phyloP scores from a whole-genome alignment of 2,888 invertebrate species.

The Patella depressa region DNA sequence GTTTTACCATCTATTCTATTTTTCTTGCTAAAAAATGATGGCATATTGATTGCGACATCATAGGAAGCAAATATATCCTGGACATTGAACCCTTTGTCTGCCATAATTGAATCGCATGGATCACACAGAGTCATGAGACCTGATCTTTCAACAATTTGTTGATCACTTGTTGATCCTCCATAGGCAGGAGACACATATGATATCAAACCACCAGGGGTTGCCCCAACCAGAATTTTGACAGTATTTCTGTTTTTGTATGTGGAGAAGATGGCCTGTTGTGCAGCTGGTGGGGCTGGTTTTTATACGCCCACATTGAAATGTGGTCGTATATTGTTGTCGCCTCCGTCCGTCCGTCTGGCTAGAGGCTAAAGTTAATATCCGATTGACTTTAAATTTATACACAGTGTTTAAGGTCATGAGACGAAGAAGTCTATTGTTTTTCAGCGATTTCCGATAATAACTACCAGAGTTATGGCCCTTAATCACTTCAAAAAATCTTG shows the following conservation, averaged over 20 bases:
- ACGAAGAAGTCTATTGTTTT: too few relatives aligned
- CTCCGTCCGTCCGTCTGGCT: too few relatives aligned
- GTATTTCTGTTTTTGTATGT: constrained; percentile 33
- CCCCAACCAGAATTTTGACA: constrained; percentile 29
- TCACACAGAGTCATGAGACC: constrained; percentile 28
- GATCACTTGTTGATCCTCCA: constrained; percentile 40
- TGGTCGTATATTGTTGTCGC: too few relatives aligned
- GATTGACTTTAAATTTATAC: too few relatives aligned
- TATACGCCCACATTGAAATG: too few relatives aligned
- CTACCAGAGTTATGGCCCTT: too few relatives aligned
- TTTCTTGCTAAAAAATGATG: constrained; percentile 40
- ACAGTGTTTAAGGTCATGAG: too few relatives aligned
- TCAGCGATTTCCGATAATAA: too few relatives aligned
- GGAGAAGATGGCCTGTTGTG: background rate
- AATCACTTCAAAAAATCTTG: too few relatives aligned
- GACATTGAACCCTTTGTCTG: constrained; percentile 35
- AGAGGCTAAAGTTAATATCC: too few relatives aligned
- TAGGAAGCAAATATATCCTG: constrained; percentile 30
- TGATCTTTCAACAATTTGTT: constrained; percentile 38
- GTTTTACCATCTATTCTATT: constrained; percentile 33
- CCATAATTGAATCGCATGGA: constrained; percentile 35
- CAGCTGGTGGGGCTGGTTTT: constrained; percentile 23
- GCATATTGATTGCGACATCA: constrained; percentile 41
- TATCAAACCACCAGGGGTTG: constrained; percentile 26
- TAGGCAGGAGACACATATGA: constrained; percentile 26